phyloP scores from a whole-genome alignment of 1,140 invertebrate genomes.

The Bombus haemorrhoidalis region DNA sequence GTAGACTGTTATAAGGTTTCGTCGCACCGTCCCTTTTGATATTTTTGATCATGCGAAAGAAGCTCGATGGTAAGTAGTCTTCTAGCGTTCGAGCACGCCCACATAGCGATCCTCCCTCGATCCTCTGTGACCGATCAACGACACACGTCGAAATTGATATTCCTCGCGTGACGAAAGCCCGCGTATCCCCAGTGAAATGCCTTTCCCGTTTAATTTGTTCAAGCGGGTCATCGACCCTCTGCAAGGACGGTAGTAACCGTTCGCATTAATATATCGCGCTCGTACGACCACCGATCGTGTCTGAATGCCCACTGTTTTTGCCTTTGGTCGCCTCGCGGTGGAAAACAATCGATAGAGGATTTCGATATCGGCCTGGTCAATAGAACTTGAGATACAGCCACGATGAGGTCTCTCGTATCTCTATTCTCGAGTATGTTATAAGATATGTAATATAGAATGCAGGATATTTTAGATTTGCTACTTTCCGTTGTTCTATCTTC shows the following conservation, averaged over 20 bases:
- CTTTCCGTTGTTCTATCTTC: no score
- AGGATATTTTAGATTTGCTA: no score
- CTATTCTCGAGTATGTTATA: no score
- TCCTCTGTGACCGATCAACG: constrained; percentile 2
- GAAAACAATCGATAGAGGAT: background rate
- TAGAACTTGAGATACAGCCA: background rate
- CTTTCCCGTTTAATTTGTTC: constrained; percentile 38
- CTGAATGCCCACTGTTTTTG: constrained; percentile 14
- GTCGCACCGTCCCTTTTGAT: background rate
- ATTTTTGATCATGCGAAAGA: background rate
- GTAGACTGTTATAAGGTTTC: background rate
- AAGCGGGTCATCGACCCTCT: constrained; percentile 49
- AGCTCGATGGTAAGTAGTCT: background rate
- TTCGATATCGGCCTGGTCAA: background rate
- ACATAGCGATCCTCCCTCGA: background rate
- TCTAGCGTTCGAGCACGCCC: background rate
- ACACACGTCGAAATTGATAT: constrained; percentile 36
- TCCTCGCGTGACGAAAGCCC: constrained; percentile 51
- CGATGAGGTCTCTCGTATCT: no score
- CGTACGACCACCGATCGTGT: constrained; percentile 36
- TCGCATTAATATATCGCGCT: constrained; percentile 52
- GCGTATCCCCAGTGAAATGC: constrained; percentile 54
- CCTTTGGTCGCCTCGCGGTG: background rate
- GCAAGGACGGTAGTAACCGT: constrained; percentile 55
- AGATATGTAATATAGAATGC: no score